Conservation (phyloP, 2,797 vertebrate genomes). For the Syngnathus acus region DNA sequence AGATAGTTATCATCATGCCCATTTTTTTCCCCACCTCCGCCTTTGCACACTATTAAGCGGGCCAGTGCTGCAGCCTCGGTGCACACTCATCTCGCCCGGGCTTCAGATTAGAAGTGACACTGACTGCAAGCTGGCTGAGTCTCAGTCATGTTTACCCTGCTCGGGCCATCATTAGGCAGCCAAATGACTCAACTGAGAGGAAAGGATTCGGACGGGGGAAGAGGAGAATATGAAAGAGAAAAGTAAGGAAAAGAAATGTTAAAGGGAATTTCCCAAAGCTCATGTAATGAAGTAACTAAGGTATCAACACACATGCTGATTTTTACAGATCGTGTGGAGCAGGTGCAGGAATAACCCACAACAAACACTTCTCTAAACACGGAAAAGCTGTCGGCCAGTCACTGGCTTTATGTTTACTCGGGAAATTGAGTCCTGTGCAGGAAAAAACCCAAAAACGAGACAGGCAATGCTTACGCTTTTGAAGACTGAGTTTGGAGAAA, state of each 20-base stretch:
- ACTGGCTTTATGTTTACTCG: neutral
- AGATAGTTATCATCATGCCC: constrained; percentile 21
- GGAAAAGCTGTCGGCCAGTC: neutral
- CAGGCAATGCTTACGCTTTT: neutral
- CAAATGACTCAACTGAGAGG: constrained; percentile 45
- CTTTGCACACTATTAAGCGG: constrained; percentile 6
- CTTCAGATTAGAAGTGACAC: constrained; percentile 59
- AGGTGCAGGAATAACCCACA: neutral
- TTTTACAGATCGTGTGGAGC: neutral
- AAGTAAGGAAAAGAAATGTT: neutral
- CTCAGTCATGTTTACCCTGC: constrained; percentile 54
- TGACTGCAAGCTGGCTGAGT: constrained; percentile 53
- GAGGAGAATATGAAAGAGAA: neutral
- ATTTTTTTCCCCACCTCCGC: constrained; percentile 10
- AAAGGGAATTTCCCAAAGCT: too few relatives aligned
- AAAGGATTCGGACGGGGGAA: constrained; percentile 13
- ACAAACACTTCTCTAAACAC: neutral
- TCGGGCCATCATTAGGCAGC: constrained; percentile 51
- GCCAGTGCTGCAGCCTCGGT: constrained; percentile 27
- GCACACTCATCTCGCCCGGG: constrained; percentile 37
- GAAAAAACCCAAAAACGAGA: neutral
- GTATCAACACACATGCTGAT: neutral
- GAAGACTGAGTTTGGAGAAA: neutral
- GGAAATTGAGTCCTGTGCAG: neutral
- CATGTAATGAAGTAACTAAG: neutral